Conservation (phyloP, 2,113 vertebrate species). For the Hemiscyllium ocellatum region DNA sequence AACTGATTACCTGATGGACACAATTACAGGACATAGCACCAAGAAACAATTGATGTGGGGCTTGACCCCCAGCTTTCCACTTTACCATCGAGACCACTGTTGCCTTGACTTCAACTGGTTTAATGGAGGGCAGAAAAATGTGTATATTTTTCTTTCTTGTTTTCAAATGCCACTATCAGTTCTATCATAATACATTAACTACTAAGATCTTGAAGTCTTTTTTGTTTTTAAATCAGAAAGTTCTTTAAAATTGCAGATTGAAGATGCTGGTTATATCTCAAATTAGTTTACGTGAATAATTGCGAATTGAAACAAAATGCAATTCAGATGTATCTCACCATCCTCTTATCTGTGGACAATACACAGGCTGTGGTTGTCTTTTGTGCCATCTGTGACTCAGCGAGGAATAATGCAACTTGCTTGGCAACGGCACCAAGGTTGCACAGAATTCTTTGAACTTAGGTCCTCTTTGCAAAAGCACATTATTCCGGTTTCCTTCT, state of each 20-base stretch:
- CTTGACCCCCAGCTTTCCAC: no score
- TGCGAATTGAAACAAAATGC: background rate
- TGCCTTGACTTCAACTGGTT: background rate
- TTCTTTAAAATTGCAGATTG: background rate
- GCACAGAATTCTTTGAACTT: slow-evolving; percentile 27
- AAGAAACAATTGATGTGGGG: no score
- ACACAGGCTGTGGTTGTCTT: background rate
- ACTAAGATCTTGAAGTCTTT: background rate
- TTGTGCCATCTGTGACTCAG: slow-evolving; percentile 24
- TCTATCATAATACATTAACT: background rate
- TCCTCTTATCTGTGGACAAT: slow-evolving; percentile 3
- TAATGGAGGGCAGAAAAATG: background rate
- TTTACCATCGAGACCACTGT: no score
- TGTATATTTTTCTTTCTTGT: background rate
- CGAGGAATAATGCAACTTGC: background rate
- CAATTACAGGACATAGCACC: no score
- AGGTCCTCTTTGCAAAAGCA: background rate
- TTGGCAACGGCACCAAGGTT: background rate
- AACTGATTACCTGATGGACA: no score
- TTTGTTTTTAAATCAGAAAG: background rate
- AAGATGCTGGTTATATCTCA: background rate
- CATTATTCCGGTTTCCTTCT: background rate
- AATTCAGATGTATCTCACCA: background rate
- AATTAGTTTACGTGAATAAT: background rate
- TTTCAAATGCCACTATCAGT: background rate